A percentile compares a stretch with the other conserved stretches of the same genome.
Conservation (phyloP, 2,888 invertebrate genomes). For the Clanis bilineata region DNA sequence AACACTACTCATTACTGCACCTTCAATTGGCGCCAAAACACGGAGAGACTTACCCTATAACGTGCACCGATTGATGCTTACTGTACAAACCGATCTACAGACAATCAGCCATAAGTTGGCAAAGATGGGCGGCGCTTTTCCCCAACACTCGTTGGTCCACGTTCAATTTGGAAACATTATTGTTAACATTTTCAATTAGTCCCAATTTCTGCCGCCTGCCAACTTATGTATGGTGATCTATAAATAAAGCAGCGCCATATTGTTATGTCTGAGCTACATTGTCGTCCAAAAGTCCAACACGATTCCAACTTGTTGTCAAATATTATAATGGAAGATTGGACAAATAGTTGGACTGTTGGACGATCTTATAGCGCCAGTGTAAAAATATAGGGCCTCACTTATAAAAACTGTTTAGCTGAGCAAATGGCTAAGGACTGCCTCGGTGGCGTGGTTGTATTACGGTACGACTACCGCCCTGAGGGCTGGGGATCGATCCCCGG, state of each 20-base stretch:
- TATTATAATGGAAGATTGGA: too few relatives aligned
- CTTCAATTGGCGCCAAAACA: not conserved
- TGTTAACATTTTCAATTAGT: not conserved
- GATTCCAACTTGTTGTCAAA: too few relatives aligned
- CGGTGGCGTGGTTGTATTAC: too few relatives aligned
- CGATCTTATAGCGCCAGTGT: too few relatives aligned
- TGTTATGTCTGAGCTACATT: not conserved
- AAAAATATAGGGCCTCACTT: too few relatives aligned
- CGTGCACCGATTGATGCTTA: not conserved
- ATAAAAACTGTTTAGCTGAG: too few relatives aligned
- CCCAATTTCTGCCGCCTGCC: not conserved
- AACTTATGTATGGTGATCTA: not conserved
- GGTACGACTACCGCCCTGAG: too few relatives aligned
- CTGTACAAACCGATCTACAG: not conserved
- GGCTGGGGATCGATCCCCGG: too few relatives aligned
- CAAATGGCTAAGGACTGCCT: too few relatives aligned
- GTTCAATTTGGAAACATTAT: not conserved
- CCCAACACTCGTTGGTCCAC: not conserved
- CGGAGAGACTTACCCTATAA: not conserved
- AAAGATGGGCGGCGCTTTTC: not conserved
- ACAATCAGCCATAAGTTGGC: not conserved
- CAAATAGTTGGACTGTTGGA: too few relatives aligned
- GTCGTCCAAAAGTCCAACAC: too few relatives aligned
- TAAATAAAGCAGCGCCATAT: not conserved
- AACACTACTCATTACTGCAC: too few relatives aligned